Evolutionary conservation across 2,888 invertebrate species (phyloP).

Genomic region (Syrista parreyssii): DNA sequence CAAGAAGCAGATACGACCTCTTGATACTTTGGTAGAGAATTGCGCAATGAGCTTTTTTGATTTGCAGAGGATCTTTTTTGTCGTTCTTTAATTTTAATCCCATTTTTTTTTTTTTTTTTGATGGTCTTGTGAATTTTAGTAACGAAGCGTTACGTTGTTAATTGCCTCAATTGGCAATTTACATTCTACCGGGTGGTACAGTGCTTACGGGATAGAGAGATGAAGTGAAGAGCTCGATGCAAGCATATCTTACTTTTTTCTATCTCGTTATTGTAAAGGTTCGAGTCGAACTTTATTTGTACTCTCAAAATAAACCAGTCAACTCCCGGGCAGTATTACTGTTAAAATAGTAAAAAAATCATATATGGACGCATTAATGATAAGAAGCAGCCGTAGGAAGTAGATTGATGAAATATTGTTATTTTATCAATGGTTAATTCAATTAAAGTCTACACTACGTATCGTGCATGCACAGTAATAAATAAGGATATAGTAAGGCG

Average conservation of each 20-base stretch:
- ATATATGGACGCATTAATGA: conserved; percentile 4
- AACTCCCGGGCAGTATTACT: not conserved
- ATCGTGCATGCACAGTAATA: not conserved
- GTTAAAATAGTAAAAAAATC: conserved; percentile 1
- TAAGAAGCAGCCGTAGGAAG: conserved; percentile 1
- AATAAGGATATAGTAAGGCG: not conserved
- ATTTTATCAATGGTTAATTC: not conserved
- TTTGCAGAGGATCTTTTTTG: not conserved
- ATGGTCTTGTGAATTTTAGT: not conserved
- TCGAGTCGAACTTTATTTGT: not conserved
- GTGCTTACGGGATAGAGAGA: not conserved
- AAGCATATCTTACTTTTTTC: not conserved
- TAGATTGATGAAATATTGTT: conserved; percentile 2
- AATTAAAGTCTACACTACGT: conserved; percentile 6
- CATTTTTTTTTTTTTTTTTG: too few relatives aligned
- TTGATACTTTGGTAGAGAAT: not conserved
- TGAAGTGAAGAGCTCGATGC: conserved; percentile 10
- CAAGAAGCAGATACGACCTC: not conserved
- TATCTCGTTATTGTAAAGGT: conserved; percentile 5
- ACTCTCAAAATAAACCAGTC: not conserved
- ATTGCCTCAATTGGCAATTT: not conserved
- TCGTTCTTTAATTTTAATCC: not conserved
- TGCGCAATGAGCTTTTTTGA: not conserved
- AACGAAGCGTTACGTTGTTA: conserved; percentile 1
- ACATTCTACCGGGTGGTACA: not conserved